Base-by-base conservation (phyloP, 1,140 invertebrate species). In the Littorina saxatilis region DNA sequence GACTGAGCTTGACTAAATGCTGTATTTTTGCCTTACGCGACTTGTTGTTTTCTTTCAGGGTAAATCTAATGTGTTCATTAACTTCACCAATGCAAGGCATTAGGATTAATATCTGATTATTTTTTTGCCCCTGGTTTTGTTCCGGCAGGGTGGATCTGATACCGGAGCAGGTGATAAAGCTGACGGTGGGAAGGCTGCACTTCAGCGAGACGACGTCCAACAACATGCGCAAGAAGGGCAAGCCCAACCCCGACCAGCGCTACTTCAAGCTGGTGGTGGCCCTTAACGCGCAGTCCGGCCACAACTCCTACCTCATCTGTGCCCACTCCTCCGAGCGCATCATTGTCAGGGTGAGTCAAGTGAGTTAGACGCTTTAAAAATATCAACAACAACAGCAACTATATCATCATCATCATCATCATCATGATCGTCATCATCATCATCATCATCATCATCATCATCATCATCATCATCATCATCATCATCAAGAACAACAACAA, bases 151-250 rank as follows among this genome's bases (percentile, higher is more conserved):
- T 99, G 84, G 97, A 99, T 90, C 92, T 99, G 35, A 79, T 86
- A 37, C 83, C 89, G n/a, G 91, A 93, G n/a, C 91, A 93, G 85
- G 90, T 92, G 58, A 91, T 91, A 17, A 94, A 95, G 84, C 87
- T 99, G 37, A 99, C 98, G 0, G 98, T 99, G 2, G 98, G 98
- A 0, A 94, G 98, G 50, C 94, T 99, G 15, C 99, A 99, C 93
- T 99, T 99, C 92, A 98, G 97, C 74, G 98, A 99, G 92, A 99
- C 99, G 0, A 99, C 99, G 0, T 97, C 97, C 81, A 99, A 99
- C 91, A 99, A 99, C 88, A 99, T 99, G 97, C 93, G 98, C 52
- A 99, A 99, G 93, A 99, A 99, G 88, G 98, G 98, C 0, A 97
- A 98, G 88, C 98, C 98, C 0, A 99, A 99, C 94, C 98, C 99